Percentiles rank a stretch among this genome's conserved stretches.
Conservation (phyloP, 1,140 invertebrate genomes). For the Geopemphigus sp. region DNA sequence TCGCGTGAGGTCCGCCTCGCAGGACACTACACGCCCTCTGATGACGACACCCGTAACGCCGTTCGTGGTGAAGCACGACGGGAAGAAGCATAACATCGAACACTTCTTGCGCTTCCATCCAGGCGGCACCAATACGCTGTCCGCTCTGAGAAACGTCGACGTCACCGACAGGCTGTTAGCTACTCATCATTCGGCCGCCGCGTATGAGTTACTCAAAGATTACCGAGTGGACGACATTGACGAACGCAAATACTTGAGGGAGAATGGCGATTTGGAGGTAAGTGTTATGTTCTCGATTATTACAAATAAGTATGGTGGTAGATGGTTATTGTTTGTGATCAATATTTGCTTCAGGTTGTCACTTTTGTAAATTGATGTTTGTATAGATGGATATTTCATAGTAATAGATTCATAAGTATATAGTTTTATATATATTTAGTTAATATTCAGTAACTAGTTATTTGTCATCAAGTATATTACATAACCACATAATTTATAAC, state of each 20-base stretch:
- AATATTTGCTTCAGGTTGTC: too few relatives aligned
- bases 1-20: neutral
- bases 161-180: slow-evolving; percentile 59
- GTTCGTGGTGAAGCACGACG: slow-evolving; percentile 59
- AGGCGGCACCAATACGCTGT: slow-evolving; percentile 62
- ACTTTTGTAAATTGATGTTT: too few relatives aligned
- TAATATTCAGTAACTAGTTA: too few relatives aligned
- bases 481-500: too few relatives aligned
- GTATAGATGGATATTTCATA: too few relatives aligned
- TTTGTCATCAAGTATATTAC: too few relatives aligned
- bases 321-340: too few relatives aligned
- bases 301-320: too few relatives aligned
- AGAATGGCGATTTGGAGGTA: slow-evolving; percentile 59
- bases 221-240: slow-evolving; percentile 55
- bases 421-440: too few relatives aligned
- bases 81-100: slow-evolving; percentile 60
- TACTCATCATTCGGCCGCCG: slow-evolving; percentile 62
- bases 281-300: slow-evolving; percentile 48
- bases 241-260: slow-evolving; percentile 40
- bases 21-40: neutral
- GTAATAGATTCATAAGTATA: too few relatives aligned
- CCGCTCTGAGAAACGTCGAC: slow-evolving; percentile 58
- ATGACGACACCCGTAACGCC: slow-evolving; percentile 24
- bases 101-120: slow-evolving; percentile 64
- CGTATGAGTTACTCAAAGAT: slow-evolving; percentile 64